phyloP scores from a whole-genome alignment of 2,797 vertebrate species.

The Aselliscus stoliczkanus region DNA sequence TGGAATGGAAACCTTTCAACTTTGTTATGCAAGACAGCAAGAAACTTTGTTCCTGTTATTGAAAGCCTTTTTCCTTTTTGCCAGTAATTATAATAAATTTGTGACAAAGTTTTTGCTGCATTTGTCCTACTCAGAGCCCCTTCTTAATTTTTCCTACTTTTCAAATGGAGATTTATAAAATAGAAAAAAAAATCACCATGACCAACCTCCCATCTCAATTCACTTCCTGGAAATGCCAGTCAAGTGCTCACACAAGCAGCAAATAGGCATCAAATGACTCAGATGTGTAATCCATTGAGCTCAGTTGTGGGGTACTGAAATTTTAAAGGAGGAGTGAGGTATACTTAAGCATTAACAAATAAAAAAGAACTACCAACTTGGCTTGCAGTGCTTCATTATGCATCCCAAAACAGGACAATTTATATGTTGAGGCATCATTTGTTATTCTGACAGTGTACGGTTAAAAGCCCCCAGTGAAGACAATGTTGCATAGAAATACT shows the following conservation, averaged over 20 bases:
- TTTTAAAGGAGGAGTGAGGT: neutral
- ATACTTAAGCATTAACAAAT: neutral
- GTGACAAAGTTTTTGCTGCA: neutral
- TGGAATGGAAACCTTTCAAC: conserved; percentile 14
- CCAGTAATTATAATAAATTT: conserved; percentile 7
- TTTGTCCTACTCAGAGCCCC: neutral
- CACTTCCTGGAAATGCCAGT: neutral
- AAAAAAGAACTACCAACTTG: neutral
- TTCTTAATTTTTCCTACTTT: neutral
- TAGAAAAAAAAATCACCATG: neutral
- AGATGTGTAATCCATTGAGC: neutral
- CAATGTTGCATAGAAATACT: neutral
- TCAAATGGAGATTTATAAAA: neutral
- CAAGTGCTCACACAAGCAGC: neutral
- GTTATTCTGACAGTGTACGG: neutral
- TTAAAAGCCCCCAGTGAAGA: neutral
- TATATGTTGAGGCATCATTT: neutral
- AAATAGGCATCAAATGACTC: neutral
- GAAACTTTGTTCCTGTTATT: neutral
- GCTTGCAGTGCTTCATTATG: neutral
- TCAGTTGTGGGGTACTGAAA: neutral
- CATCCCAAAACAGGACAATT: neutral
- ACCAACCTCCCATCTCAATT: neutral
- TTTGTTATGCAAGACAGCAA: neutral
- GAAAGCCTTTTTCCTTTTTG: neutral